A percentile compares a stretch with the other conserved stretches of the same genome.
Evolutionary conservation across 2,113 vertebrate genomes (phyloP).

Genomic region (Erythrocercus mccallii): DNA sequence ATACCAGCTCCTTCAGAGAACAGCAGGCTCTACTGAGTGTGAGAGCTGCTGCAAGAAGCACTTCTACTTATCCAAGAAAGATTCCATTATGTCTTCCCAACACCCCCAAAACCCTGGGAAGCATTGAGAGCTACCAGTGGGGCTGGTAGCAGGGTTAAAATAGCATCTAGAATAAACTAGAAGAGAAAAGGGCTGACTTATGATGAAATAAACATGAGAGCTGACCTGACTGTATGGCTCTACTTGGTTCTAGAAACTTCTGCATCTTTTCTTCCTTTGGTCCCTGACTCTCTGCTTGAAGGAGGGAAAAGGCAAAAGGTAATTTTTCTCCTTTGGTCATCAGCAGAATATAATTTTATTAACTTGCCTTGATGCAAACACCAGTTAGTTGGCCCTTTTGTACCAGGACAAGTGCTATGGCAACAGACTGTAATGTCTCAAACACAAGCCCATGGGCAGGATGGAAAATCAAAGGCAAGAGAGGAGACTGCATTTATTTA

Average conservation of each 20-base stretch:
- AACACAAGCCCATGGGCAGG: neutral
- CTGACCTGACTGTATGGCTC: neutral
- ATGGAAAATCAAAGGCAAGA: neutral
- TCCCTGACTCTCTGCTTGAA: neutral
- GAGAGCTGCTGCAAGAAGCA: neutral
- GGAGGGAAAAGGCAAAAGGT: neutral
- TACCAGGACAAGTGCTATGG: neutral
- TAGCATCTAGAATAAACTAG: neutral
- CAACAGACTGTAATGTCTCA: slow-evolving; percentile 35
- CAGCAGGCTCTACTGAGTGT: neutral
- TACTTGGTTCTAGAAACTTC: neutral
- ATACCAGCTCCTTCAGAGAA: neutral
- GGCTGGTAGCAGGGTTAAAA: neutral
- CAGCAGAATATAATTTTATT: neutral
- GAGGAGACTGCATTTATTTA: neutral
- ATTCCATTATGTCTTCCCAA: neutral
- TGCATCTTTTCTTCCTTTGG: neutral
- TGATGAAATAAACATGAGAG: neutral
- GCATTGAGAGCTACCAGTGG: neutral
- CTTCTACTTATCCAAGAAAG: neutral
- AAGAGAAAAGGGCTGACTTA: neutral
- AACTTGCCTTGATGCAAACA: neutral
- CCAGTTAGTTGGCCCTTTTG: neutral
- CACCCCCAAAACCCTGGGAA: neutral
- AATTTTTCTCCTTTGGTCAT: neutral